A percentile compares a stretch with the other conserved stretches of the same genome.
phyloP scores from a whole-genome alignment of 2,113 vertebrate species.

The Todiramphus saurophagus region DNA sequence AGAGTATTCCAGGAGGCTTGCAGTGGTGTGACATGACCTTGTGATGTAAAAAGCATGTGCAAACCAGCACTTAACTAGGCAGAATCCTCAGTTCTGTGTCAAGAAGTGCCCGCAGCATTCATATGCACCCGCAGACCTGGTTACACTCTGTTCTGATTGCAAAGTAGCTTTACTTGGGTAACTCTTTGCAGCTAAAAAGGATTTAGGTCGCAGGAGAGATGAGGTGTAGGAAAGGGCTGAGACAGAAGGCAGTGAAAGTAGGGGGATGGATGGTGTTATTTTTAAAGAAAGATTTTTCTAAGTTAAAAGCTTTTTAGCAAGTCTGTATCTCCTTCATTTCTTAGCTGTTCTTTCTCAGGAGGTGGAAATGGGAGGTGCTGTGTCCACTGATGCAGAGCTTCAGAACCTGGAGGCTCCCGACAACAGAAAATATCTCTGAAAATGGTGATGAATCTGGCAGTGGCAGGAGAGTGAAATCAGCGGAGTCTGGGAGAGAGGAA shows the following conservation, averaged over 20 bases:
- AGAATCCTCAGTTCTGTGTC: neutral
- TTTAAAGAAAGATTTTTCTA: neutral
- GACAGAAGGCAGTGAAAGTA: neutral
- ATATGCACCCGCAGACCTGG: neutral
- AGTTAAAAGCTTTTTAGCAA: neutral
- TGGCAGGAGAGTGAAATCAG: neutral
- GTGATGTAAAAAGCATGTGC: neutral
- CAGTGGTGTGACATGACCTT: neutral
- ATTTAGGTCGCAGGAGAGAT: constrained; percentile 16
- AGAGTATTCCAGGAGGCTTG: neutral
- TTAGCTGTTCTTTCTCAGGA: neutral
- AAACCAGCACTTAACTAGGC: neutral
- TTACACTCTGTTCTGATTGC: neutral
- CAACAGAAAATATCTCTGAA: neutral
- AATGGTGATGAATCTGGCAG: neutral
- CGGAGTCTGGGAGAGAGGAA: neutral
- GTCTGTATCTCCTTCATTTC: neutral
- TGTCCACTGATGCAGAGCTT: neutral
- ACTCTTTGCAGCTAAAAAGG: constrained; percentile 15
- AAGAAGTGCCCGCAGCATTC: constrained; percentile 32
- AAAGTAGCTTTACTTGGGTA: constrained; percentile 53
- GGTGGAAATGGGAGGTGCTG: neutral
- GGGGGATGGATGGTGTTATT: neutral
- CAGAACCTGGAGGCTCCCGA: neutral
- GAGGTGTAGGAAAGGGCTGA: neutral